Conservation (phyloP, 2,797 vertebrate genomes). For the Lepus townsendii region DNA sequence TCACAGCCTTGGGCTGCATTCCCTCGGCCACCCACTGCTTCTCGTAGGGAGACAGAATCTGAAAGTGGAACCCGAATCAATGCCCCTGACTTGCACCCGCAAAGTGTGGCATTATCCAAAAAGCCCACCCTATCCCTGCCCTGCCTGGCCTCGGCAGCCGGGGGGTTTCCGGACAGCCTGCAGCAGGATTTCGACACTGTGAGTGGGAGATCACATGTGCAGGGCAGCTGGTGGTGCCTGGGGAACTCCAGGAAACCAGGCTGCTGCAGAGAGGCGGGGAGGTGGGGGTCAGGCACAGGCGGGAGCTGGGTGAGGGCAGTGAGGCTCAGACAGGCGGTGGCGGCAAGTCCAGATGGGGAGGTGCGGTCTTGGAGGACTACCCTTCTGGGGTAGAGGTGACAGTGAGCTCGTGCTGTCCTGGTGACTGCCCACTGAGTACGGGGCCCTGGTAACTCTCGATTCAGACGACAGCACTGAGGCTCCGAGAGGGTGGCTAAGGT, state of each 20-base stretch:
- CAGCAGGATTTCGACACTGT: conserved; percentile 73
- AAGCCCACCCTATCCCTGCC: background rate
- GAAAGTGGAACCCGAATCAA: conserved; percentile 52
- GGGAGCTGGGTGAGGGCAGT: conserved; percentile 9
- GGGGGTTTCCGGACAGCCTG: conserved; percentile 79
- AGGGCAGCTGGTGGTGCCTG: background rate
- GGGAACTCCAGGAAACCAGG: conserved; percentile 77
- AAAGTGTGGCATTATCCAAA: conserved; percentile 32
- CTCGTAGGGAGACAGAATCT: conserved; percentile 72
- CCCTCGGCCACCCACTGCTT: conserved; percentile 43
- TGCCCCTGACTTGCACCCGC: background rate
- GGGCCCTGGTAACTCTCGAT: background rate
- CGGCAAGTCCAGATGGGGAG: conserved; percentile 15
- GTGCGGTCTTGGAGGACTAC: background rate
- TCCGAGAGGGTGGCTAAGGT: background rate
- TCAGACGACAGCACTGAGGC: background rate
- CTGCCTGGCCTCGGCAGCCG: background rate
- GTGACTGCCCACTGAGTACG: background rate
- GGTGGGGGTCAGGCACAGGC: background rate
- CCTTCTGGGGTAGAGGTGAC: background rate
- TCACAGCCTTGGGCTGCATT: conserved; percentile 36
- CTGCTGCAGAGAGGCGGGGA: conserved; percentile 51
- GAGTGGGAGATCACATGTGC: conserved; percentile 64
- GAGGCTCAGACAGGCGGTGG: background rate
- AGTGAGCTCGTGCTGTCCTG: background rate